Base-by-base conservation (phyloP, 2,797 vertebrate species). In the Lates japonicus region DNA sequence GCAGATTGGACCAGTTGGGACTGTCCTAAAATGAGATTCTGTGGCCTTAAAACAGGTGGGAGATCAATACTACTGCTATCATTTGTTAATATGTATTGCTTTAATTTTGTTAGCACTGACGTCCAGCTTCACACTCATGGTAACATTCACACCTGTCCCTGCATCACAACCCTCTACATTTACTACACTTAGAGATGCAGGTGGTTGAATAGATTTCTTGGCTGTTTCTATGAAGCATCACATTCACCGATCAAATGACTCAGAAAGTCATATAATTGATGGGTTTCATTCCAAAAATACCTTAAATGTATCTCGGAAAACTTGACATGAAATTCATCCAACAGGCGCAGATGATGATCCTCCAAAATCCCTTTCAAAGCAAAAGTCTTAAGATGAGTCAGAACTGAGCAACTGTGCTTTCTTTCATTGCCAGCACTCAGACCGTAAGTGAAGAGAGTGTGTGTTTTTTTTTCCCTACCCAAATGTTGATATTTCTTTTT, bases 311-410 rank as follows among this genome's bases (percentile, higher is more conserved):
- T 79, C 70, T 59, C 25, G 57, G 80, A 67, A 55, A 90, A 90
- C 88, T 90, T 80, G 59, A 68, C 58, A 70, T 76, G 73, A 80
- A 84, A 85, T 70, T 37, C 71, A 78, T 81, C 82, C 80, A 85
- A 77, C 67, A 85, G 62, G 70, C 54, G 16, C 78, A 71, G 80
- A 88, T 65, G 84, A 81, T 70, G 76, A 87, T 83, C 76, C 73
- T 85, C 64, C 41, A 31, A 79, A 87, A 88, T 84, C 81, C 75
- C 61, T 86, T 54, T 76, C 22, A 86, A 81, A 83, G 62, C 91
- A 86, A 82, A 83, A 84, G 73, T 81, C 85, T 80, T 70, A 82
- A 74, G 80, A 87, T 87, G 87, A 87, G 74, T 88, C 70, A 86
- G 37, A 86, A 76, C 83, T 63, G 35, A 83, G 77, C 84, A 83